Conservation (phyloP, 2,797 vertebrate genomes). For the Cossypha caffra region DNA sequence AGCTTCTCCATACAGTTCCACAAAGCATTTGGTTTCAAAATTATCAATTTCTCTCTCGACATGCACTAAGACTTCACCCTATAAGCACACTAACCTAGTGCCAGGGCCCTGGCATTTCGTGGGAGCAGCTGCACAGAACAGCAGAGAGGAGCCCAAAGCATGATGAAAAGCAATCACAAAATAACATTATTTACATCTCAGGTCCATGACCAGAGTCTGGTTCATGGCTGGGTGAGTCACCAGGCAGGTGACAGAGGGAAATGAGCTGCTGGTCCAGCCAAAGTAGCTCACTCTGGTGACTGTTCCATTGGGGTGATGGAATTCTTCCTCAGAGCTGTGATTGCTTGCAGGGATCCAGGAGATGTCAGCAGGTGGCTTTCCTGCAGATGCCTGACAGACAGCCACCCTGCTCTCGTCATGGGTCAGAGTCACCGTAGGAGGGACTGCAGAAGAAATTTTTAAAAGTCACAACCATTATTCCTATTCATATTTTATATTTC, state of each 20-base stretch:
- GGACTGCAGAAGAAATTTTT: neutral
- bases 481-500: neutral
- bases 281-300: constrained; percentile 43
- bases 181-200: neutral
- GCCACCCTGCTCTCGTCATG: rapidly evolving
- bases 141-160: neutral
- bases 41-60: neutral
- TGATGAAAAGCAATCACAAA: neutral
- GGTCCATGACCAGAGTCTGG: neutral
- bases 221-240: constrained; percentile 51
- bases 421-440: constrained; percentile 1
- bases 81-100: neutral
- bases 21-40: neutral
- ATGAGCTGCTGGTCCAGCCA: neutral
- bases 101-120: neutral
- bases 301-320: neutral
- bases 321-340: neutral
- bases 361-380: constrained; percentile 66
- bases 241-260: constrained; percentile 20
- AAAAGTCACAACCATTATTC: neutral
- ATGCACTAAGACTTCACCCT: neutral
- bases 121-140: neutral
- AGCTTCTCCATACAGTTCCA: neutral
- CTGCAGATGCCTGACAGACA: constrained; percentile 31
- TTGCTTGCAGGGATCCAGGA: constrained; percentile 47